phyloP scores from a whole-genome alignment of 2,797 vertebrate species.

The Pseudochaenichthys georgianus region DNA sequence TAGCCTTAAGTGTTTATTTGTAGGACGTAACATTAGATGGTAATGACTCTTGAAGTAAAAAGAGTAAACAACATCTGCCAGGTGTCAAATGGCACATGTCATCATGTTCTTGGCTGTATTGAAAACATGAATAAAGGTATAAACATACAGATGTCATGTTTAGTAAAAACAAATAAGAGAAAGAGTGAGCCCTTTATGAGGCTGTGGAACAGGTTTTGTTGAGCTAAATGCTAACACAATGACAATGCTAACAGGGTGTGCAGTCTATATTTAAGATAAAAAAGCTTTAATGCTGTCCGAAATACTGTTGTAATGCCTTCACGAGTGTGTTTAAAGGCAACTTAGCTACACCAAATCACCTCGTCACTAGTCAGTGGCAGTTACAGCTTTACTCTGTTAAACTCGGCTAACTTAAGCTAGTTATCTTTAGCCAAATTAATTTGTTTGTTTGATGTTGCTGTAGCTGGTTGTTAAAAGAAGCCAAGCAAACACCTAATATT shows the following conservation, averaged over 20 bases:
- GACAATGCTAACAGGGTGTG: neutral
- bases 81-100: constrained; percentile 39
- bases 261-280: too few relatives aligned
- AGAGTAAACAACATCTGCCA: constrained; percentile 28
- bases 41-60: neutral
- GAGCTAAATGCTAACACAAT: neutral
- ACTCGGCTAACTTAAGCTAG: too few relatives aligned
- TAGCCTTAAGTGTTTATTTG: constrained; percentile 40
- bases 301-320: too few relatives aligned
- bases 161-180: constrained; percentile 4
- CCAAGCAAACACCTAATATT: too few relatives aligned
- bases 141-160: constrained; percentile 23
- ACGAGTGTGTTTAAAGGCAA: too few relatives aligned
- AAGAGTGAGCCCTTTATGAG: neutral
- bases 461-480: too few relatives aligned
- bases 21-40: constrained; percentile 33
- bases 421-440: neutral
- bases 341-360: too few relatives aligned
- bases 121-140: constrained; percentile 56
- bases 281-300: too few relatives aligned
- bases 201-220: neutral
- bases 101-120: constrained; percentile 43
- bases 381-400: neutral
- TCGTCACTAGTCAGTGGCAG: too few relatives aligned
- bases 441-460: neutral